phyloP scores from a whole-genome alignment of 2,888 invertebrate species.

The Oligia strigilis region DNA sequence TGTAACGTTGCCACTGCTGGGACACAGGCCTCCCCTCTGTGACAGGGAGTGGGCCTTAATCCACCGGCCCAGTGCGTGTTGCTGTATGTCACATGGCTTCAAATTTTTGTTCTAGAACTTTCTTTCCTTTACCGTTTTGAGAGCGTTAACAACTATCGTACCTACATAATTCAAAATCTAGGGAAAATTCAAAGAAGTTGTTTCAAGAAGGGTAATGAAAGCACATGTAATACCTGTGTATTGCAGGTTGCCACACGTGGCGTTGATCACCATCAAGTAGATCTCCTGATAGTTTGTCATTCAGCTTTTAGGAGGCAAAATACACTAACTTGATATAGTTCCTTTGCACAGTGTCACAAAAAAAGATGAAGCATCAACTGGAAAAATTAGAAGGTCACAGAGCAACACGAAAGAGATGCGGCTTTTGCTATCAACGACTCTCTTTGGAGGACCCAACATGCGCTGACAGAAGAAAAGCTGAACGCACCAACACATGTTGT shows the following conservation, averaged over 20 bases:
- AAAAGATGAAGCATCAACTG: slow-evolving; percentile 6
- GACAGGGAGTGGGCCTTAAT: background rate
- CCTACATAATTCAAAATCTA: background rate
- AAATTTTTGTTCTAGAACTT: background rate
- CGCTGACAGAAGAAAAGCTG: slow-evolving; percentile 8
- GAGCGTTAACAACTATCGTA: background rate
- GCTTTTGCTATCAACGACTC: slow-evolving; percentile 9
- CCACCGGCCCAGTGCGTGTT: background rate
- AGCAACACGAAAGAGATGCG: slow-evolving; percentile 1
- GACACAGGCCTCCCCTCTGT: background rate
- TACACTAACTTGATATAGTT: background rate
- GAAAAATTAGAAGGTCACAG: background rate
- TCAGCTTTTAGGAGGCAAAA: background rate
- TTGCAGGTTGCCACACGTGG: background rate
- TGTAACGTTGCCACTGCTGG: background rate
- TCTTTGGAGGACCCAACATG: background rate
- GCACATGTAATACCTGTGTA: background rate
- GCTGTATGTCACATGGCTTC: background rate
- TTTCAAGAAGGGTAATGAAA: background rate
- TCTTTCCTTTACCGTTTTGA: too few relatives aligned
- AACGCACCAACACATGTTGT: slow-evolving; percentile 9
- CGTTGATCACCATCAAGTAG: background rate
- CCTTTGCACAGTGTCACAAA: background rate
- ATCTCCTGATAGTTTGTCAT: background rate
- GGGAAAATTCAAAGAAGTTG: background rate